These are phyloP conservation scores for Panurus biarmicus DNA, from an alignment of 2,113 vertebrate genomes.

Conservation along the genomic window DNA sequence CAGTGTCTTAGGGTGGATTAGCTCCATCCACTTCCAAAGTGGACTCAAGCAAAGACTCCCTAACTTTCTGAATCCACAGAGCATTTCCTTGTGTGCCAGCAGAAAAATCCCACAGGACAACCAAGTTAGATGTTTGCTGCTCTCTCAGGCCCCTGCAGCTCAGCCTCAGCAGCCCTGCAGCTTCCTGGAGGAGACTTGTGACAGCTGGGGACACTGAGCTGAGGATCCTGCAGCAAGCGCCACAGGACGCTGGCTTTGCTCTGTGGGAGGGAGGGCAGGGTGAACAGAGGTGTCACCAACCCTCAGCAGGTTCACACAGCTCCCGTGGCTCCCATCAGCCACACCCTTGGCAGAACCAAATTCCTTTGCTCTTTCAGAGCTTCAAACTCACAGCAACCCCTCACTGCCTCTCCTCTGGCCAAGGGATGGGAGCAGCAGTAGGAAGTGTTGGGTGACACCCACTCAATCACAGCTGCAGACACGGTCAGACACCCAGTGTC, in stretches of 20 bases:
- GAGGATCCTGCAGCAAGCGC: background rate
- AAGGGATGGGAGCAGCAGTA: background rate
- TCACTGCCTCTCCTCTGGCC: background rate
- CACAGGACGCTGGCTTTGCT: rapidly evolving
- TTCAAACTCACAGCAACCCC: background rate
- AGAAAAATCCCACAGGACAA: background rate
- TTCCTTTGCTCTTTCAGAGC: background rate
- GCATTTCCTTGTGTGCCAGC: background rate
- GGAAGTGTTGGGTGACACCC: background rate
- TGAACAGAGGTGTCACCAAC: background rate
- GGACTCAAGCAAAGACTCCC: background rate
- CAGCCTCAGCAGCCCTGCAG: background rate
- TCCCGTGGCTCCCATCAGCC: background rate
- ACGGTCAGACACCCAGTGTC: background rate
- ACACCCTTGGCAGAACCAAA: background rate
- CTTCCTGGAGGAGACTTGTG: background rate
- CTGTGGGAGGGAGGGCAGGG: background rate
- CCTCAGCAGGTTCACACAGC: rapidly evolving
- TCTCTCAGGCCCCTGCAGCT: background rate
- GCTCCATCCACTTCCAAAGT: background rate
- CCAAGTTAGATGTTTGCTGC: background rate
- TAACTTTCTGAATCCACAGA: background rate
- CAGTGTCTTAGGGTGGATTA: background rate
- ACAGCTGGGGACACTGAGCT: background rate
- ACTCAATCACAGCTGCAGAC: background rate